Conservation (phyloP, 1,140 invertebrate genomes). For the Nasonia vitripennis region DNA sequence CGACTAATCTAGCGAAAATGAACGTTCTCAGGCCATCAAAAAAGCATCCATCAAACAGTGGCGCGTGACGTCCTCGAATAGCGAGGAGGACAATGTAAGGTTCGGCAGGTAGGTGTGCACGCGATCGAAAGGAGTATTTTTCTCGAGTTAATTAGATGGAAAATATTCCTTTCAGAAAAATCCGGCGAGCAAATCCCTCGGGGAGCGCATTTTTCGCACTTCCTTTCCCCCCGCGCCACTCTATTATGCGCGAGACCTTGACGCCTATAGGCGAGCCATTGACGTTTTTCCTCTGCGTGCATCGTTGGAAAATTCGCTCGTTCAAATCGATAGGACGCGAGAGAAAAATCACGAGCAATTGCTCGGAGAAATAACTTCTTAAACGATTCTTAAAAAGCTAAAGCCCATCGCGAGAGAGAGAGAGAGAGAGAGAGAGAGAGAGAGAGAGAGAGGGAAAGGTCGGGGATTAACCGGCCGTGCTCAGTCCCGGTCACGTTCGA, state of each 20-base stretch:
- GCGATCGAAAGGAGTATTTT: conserved; percentile 37
- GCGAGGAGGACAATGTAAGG: conserved; percentile 41
- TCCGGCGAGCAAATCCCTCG: conserved; percentile 29
- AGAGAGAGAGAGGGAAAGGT: background rate
- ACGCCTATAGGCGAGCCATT: too few relatives aligned
- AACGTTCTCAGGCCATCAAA: background rate
- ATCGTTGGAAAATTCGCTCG: too few relatives aligned
- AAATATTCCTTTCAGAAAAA: conserved; percentile 49
- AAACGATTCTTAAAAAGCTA: conserved; percentile 65
- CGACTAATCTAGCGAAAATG: background rate
- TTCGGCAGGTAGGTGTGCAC: conserved; percentile 56
- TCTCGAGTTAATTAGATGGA: conserved; percentile 45
- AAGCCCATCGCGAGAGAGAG: background rate
- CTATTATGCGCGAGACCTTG: background rate
- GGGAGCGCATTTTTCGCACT: conserved; percentile 28
- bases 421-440: background rate
- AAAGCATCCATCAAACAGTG: background rate
- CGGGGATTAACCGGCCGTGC: conserved; percentile 55
- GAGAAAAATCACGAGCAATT: too few relatives aligned
- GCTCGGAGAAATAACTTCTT: conserved; percentile 60
- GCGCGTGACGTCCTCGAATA: background rate
- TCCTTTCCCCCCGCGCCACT: conserved; percentile 15
- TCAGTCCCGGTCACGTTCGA: conserved; percentile 58
- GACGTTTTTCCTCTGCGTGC: too few relatives aligned
- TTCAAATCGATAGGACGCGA: too few relatives aligned